Base-by-base conservation (phyloP, 2,797 vertebrate genomes). In the Phoxinus dragarum region DNA sequence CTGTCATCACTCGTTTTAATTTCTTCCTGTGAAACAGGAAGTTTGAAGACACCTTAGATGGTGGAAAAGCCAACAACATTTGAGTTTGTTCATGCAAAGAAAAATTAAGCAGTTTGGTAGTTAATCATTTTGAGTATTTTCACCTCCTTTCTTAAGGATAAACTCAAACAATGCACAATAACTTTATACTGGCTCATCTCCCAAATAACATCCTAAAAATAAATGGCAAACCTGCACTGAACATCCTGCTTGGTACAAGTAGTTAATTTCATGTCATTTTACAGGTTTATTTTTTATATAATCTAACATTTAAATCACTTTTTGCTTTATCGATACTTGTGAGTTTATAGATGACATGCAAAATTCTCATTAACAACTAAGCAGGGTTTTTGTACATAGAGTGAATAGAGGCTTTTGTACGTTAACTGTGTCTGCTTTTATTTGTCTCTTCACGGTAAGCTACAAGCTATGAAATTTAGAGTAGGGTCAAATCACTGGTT, bases 401-500 rank as follows among this genome's bases (percentile, higher is more conserved):
- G 34, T 71, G 83, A 89, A 64, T 31, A 23, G 17, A 36, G 9
- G 19, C 27, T 82, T 86, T 77, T 86, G 38, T 80, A 86, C 67
- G 76, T 81, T 68, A 81, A 69, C 21, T 69, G 73, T 84, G 61
- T 79, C 44, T 85, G 80, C 80, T 88, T 85, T 73, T 74, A 38
- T 77, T 68, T 82, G 67, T 81, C 49, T 74, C 34, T 38, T 89
- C 71, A 83, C 36, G 11, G 75, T 79, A 78, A 85, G 54, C 81
- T 77, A 82, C 78, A 86, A 87, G 75, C 72, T 44, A 82, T 74
- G 73, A 87, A 61, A 74, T 74, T 49, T 84, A 84, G 42, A 84
- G 76, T 76, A 78, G 52, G 66, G 89, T 90, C 88, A 86, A 81
- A 86, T 88, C 89, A 90, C 89, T 89, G 89, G 87, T 85, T 61